phyloP scores from a whole-genome alignment of 2,797 vertebrate species.

The Propithecus deckenii region DNA sequence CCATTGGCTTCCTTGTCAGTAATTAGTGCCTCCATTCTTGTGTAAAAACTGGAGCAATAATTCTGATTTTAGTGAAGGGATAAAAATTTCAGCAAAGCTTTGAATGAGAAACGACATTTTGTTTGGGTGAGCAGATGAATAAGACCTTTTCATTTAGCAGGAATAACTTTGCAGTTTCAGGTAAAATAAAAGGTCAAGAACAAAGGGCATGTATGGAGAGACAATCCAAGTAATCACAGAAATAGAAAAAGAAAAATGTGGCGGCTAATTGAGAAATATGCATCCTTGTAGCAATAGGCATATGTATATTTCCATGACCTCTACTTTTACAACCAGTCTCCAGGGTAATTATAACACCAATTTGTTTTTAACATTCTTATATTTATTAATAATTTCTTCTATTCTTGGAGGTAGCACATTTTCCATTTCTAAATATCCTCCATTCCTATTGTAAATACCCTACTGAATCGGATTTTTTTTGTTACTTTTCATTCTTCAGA shows the following conservation, averaged over 20 bases:
- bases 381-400: neutral
- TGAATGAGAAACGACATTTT: neutral
- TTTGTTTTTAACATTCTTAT: neutral
- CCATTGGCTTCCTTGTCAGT: neutral
- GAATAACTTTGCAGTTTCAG: neutral
- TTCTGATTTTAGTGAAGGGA: neutral
- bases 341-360: neutral
- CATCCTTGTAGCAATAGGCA: neutral
- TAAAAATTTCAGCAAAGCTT: neutral
- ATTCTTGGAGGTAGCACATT: neutral
- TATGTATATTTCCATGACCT: neutral
- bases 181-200: constrained; percentile 35
- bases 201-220: neutral
- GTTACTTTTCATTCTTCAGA: neutral
- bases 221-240: neutral
- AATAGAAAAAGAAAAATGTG: neutral
- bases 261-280: neutral
- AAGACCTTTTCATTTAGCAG: neutral
- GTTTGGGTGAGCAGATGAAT: neutral
- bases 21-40: neutral
- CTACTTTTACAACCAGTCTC: neutral
- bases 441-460: neutral
- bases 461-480: neutral
- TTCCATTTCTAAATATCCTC: neutral
- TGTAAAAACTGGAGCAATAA: neutral